Base-by-base conservation (phyloP, 1,140 invertebrate genomes). In the Cotesia typhae region DNA sequence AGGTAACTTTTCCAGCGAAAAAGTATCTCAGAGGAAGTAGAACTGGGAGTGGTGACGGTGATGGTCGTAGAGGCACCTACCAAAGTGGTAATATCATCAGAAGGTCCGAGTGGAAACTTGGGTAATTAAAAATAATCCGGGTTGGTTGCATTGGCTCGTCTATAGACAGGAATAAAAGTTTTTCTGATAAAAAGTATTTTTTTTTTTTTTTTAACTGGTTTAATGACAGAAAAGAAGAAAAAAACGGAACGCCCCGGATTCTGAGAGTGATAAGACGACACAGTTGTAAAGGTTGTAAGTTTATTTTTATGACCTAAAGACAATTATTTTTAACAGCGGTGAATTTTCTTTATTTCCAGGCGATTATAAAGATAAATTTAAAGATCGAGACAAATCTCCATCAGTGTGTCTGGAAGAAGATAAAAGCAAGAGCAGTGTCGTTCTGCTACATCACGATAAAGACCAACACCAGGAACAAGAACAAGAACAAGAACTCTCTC, bases 381-480 rank as follows among this genome's bases (percentile, higher is more conserved):
- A 67, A 38, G n/a, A 12, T 1, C 7, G n/a, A n/a, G 47, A 52
- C 14, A 47, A 71, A 78, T 71, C 72, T 28, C 28, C 57, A 36
- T 74, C 71, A 6, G 38, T 12, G 41, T 36, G 60, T 57, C 70
- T 73, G 36, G 71, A 67, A 12, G 72, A 71, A 38, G 76, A 77
- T 55, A 80, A 81, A 57, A 82, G 82, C 55, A 83, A 83, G 47
- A 81, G 78, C 67, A 83, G 80, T 67, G 75, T 83, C 20, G 78
- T 83, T 1, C 76, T 83, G 2, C 71, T 84, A 14, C 82, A 84
- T 60, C 74, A 80, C 71, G 79, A 71, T 37, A 76, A 76, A 59
- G 55, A 51, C 12, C n/a, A 73, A 14, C 14, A 51, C 4, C 28
- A 36, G 14, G 28, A 51, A 9, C n/a, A 73, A 14, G 35, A 51